Evolutionary conservation across 1,140 invertebrate genomes (phyloP).

Genomic region (Panonychus citri): DNA sequence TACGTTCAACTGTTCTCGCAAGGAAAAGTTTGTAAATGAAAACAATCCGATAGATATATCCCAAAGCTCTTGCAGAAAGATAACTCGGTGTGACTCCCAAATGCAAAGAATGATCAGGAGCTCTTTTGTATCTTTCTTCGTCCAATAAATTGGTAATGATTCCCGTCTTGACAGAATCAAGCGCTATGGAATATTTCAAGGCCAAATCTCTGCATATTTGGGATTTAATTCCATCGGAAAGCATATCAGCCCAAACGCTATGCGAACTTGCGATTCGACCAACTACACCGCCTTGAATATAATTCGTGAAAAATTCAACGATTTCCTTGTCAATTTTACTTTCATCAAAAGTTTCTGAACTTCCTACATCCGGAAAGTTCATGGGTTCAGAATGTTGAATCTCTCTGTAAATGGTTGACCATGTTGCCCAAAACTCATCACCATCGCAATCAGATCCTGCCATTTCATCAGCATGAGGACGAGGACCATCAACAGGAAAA

Average conservation of each 20-base stretch:
- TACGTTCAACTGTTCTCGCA: neutral
- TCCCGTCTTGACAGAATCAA: conserved; percentile 22
- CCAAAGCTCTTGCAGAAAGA: conserved; percentile 17
- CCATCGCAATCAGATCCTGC: conserved; percentile 20
- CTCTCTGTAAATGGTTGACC: conserved; percentile 8
- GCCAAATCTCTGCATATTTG: conserved; percentile 15
- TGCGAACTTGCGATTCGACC: conserved; percentile 18
- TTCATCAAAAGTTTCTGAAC: neutral
- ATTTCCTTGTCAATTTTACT: conserved; percentile 13
- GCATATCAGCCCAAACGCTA: conserved; percentile 17
- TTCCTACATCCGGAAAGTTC: conserved; percentile 9
- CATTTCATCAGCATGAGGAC: conserved; percentile 27
- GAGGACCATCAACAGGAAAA: conserved; percentile 21
- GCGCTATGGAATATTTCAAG: conserved; percentile 16
- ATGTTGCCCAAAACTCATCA: conserved; percentile 16
- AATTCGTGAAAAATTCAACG: conserved; percentile 18
- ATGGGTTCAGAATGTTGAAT: conserved; percentile 12
- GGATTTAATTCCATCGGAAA: conserved; percentile 11
- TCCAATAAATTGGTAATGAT: neutral
- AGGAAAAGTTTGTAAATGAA: conserved; percentile 6
- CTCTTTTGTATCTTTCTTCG: conserved; percentile 11
- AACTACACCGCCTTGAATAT: conserved; percentile 18
- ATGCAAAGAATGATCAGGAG: conserved; percentile 19
- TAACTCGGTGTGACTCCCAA: conserved; percentile 14
- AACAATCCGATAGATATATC: conserved; percentile 16